Base-by-base conservation (phyloP, 2,888 invertebrate genomes). In the Diogma glabrata region DNA sequence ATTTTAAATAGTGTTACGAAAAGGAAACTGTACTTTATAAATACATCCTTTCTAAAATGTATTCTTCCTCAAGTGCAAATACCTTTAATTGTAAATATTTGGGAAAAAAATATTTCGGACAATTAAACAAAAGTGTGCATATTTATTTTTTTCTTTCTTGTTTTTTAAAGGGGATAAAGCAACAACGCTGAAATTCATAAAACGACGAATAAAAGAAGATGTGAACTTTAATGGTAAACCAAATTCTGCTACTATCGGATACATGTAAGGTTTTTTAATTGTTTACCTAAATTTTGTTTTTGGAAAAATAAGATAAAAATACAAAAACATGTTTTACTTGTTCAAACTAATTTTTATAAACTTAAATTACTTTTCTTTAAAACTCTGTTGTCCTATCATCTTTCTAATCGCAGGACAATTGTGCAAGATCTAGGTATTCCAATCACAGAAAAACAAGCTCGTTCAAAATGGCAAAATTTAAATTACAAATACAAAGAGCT, bases 201-300 rank as follows among this genome's bases (percentile, higher is more conserved):
- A 43, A 22, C 20, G 43, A 23, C 43, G 43, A 43, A 43, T 43
- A 14, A 43, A 43, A 43, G 43, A 43, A 43, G 43, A 43, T 43
- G 43, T 43, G 8, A 43, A 43, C 43, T 43, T 43, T 23, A 43
- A 43, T 43, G 43, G 43, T 43, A 43, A 43, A 43, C 43, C 43
- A 43, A 43, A 43, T 43, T 43, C 43, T 43, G 43, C 43, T 22
- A 43, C 43, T 43, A 23, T 43, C 23, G 43, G 43, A 43, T 43
- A 43, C 23, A 43, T 43, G 43, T 43, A 23, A 43, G 43, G n/a
- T n/a, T n/a, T n/a, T n/a, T n/a, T n/a, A n/a, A n/a, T n/a, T n/a
- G n/a, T n/a, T n/a, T n/a, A n/a, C n/a, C n/a, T n/a, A n/a, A n/a
- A n/a, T n/a, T n/a, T n/a, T n/a, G n/a, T n/a, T n/a, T n/a, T n/a